These are phyloP conservation scores for Capromys pilorides DNA, from an alignment of 2,797 vertebrate species.

Conservation along the genomic window DNA sequence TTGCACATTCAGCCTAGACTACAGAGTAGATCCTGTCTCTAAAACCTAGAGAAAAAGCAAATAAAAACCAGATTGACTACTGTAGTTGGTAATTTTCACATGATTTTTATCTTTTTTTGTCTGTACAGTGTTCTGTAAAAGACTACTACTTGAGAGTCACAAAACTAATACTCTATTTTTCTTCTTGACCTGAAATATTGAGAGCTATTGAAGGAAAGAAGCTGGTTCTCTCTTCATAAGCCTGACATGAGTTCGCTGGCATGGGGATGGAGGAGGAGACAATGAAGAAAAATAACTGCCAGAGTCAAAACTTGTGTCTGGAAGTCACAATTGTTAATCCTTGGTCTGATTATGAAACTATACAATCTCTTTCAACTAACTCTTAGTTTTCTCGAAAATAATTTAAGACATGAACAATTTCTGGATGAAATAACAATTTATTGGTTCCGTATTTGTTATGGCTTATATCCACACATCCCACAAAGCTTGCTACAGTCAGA, in stretches of 20 bases:
- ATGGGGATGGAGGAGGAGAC: neutral
- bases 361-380: neutral
- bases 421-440: neutral
- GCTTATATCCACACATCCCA: neutral
- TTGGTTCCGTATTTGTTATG: neutral
- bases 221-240: neutral
- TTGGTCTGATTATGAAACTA: conserved; percentile 18
- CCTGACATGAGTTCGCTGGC: conserved; percentile 15
- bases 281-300: conserved; percentile 13
- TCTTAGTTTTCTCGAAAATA: conserved; percentile 37
- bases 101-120: neutral
- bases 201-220: neutral
- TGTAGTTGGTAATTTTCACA: neutral
- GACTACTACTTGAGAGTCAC: neutral
- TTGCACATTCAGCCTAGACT: too few relatives aligned
- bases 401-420: neutral
- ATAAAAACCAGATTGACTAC: neutral
- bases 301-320: neutral
- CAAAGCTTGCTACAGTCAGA: neutral
- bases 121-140: neutral
- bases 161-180: neutral
- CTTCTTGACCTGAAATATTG: conserved; percentile 31
- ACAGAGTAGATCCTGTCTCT: neutral
- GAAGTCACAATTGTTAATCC: neutral
- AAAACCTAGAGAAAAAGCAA: neutral